These are phyloP conservation scores for Centrocercus urophasianus DNA, from an alignment of 2,113 vertebrate genomes.

Conservation along the genomic window DNA sequence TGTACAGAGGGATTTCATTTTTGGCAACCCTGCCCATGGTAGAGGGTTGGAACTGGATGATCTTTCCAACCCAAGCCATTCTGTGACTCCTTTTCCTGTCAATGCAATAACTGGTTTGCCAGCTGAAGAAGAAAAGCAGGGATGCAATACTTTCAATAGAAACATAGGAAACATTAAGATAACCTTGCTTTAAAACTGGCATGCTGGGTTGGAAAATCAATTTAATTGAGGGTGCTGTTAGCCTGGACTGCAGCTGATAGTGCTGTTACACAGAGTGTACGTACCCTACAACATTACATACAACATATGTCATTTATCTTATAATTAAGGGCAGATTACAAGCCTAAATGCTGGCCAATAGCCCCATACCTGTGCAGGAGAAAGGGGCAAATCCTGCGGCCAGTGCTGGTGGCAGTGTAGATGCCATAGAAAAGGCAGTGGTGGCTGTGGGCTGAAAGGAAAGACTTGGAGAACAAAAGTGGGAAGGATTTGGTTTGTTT, in stretches of 20 bases:
- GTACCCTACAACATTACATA: accelerated
- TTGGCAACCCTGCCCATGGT: neutral
- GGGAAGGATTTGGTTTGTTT: neutral
- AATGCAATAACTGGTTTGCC: neutral
- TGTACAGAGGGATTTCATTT: neutral
- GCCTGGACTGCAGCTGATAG: neutral
- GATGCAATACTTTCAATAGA: neutral
- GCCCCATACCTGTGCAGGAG: accelerated
- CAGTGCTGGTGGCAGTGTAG: neutral
- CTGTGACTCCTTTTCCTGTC: neutral
- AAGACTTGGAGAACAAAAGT: neutral
- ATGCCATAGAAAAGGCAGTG: neutral
- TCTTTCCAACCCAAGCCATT: too few relatives aligned
- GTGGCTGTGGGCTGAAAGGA: neutral
- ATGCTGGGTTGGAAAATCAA: neutral
- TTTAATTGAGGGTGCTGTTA: neutral
- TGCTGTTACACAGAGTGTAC: accelerated
- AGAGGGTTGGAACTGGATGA: too few relatives aligned
- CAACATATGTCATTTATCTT: neutral
- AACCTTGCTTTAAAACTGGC: neutral
- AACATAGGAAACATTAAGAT: neutral
- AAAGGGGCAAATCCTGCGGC: neutral
- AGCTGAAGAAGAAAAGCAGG: neutral
- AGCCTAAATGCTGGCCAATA: neutral
- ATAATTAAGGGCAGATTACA: neutral